Base-by-base conservation (phyloP, 2,797 vertebrate species). In the Xiphorhynchus erythropygius region DNA sequence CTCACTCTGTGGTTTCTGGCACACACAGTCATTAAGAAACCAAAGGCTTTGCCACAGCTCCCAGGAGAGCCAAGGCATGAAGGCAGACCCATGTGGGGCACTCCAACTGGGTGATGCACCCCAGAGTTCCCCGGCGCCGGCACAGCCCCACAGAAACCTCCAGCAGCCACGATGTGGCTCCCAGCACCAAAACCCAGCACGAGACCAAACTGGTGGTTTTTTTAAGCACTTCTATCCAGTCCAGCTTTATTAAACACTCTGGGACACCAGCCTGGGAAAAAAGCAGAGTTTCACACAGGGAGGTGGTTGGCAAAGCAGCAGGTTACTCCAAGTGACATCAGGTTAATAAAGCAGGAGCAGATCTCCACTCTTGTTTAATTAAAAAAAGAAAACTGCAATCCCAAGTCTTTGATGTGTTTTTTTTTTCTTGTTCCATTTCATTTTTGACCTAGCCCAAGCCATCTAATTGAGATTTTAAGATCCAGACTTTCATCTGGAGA, bases 401-500 rank as follows among this genome's bases (percentile, higher is more conserved):
- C 84, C 2, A 46, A 94, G 62, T 47, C 94, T 97, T 97, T 96
- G 87, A 95, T 95, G 91, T 93, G 80, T 91, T 65, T 78, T 60
- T 44, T 65, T 56, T 16, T 44, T 33, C 57, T 82, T 11, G 71
- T 83, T 95, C 94, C 73, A 96, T 74, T 95, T 94, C 91, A 60
- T 91, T 95, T 95, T 87, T 96, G 73, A 91, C 92, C 96, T 91
- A 97, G 77, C 93, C 95, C 90, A 77, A 92, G 90, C 77, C 92
- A 91, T 71, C 68, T 96, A 96, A 96, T 92, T 95, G 94, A 88
- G 95, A 96, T 91, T 94, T 95, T 89, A 93, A 97, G 92, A 91
- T 84, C 68, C 59, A 93, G 94, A 92, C 89, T 96, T 96, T 96
- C 90, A 94, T 93, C 92, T 93, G 87, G 55, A 94, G 80, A 83